phyloP scores from a whole-genome alignment of 1,140 invertebrate species.

The Drosophila kikkawai region DNA sequence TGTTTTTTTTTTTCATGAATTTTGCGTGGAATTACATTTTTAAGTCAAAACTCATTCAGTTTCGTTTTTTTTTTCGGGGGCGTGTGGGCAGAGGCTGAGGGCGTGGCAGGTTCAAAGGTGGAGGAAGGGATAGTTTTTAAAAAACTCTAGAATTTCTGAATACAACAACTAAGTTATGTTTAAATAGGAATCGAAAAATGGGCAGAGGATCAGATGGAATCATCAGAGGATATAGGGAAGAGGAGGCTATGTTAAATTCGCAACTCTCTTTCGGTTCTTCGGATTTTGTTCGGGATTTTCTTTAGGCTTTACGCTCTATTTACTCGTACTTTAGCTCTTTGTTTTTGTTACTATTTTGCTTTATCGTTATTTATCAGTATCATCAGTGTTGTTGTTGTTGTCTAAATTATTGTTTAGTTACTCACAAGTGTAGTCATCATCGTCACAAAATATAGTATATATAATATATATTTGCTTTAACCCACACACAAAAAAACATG shows the following conservation, averaged over 20 bases:
- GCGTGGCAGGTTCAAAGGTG: conserved; percentile 24
- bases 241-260: conserved; percentile 64
- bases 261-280: conserved; percentile 39
- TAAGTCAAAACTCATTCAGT: conserved; percentile 79
- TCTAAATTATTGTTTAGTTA: conserved; percentile 84
- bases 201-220: conserved; percentile 7
- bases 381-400: conserved; percentile 73
- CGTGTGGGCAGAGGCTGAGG: conserved; percentile 13
- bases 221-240: conserved; percentile 18
- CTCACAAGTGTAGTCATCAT: conserved; percentile 75
- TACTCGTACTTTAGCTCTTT: conserved; percentile 56
- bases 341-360: conserved; percentile 61
- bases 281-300: background rate
- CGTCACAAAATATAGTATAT: conserved; percentile 65
- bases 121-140: conserved; percentile 65
- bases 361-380: conserved; percentile 79
- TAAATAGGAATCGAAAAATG: conserved; percentile 49
- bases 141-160: conserved; percentile 68
- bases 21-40: conserved; percentile 79
- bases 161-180: conserved; percentile 61
- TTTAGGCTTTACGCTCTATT: conserved; percentile 55
- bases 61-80: conserved; percentile 41
- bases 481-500: conserved; percentile 52
- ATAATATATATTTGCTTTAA: conserved; percentile 53
- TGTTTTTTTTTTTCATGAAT: conserved; percentile 61